Percentiles rank a stretch among this genome's conserved stretches.
These are phyloP conservation scores for rabbit (Oryctolagus cuniculus) DNA, from an alignment of 2,113 vertebrate species.

Conservation along the genomic window DNA sequence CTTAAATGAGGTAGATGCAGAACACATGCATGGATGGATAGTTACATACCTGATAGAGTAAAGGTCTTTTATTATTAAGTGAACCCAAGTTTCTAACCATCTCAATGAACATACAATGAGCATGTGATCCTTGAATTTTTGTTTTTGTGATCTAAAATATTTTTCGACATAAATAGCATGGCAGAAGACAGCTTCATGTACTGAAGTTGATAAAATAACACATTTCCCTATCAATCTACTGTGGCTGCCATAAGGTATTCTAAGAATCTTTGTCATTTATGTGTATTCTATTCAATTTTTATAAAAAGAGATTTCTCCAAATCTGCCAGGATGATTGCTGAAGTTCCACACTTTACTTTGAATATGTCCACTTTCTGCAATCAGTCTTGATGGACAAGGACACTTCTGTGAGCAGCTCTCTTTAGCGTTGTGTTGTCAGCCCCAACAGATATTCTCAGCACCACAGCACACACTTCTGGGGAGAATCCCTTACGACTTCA, in stretches of 20 bases:
- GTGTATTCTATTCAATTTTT: neutral
- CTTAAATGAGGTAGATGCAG: neutral
- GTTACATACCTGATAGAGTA: neutral
- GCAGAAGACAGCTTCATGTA: neutral
- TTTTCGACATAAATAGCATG: constrained; percentile 29
- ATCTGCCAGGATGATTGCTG: neutral
- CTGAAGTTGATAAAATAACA: neutral
- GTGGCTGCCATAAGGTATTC: neutral
- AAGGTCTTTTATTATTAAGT: constrained; percentile 38
- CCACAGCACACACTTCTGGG: neutral
- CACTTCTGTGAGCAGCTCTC: neutral
- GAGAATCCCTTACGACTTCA: neutral
- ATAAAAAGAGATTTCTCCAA: constrained; percentile 10
- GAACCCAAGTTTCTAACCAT: constrained; percentile 12
- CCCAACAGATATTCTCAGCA: neutral
- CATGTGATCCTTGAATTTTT: neutral
- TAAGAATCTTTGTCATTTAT: neutral
- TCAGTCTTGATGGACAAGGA: neutral
- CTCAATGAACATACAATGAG: neutral
- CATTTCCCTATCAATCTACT: neutral
- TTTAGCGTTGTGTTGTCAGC: neutral
- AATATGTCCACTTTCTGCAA: constrained; percentile 26
- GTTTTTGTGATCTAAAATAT: constrained; percentile 45
- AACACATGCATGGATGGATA: neutral
- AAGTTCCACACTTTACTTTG: constrained; percentile 29